phyloP scores from a whole-genome alignment of 2,888 invertebrate genomes.

The Drosophila kanekoi region DNA sequence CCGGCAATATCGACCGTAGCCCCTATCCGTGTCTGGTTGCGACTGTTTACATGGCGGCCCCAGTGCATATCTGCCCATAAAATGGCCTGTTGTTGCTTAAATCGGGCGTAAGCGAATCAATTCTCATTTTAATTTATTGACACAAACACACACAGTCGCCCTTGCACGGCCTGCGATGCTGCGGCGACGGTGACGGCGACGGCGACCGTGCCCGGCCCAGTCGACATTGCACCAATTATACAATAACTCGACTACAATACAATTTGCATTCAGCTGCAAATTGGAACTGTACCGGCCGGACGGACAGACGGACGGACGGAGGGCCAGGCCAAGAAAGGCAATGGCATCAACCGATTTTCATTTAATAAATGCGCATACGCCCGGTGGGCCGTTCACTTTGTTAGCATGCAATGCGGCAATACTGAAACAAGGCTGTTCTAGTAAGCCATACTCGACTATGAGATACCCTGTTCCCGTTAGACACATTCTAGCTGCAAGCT shows the following conservation, averaged over 20 bases:
- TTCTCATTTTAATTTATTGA: slow-evolving; percentile 80
- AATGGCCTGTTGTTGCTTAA: slow-evolving; percentile 77
- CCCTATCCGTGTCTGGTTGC: slow-evolving; percentile 43
- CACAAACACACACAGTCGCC: slow-evolving; percentile 61
- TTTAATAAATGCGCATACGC: slow-evolving; percentile 78
- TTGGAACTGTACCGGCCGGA: slow-evolving; percentile 61
- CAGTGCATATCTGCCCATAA: slow-evolving; percentile 64
- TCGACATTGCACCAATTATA: slow-evolving; percentile 76
- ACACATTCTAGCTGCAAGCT: no score
- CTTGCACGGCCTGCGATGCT: slow-evolving; percentile 26
- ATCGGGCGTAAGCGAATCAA: slow-evolving; percentile 80
- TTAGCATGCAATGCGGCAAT: slow-evolving; percentile 27
- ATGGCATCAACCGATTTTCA: slow-evolving; percentile 54
- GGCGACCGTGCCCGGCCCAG: slow-evolving; percentile 12
- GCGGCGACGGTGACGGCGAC: neutral
- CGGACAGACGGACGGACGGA: no score
- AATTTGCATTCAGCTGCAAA: slow-evolving; percentile 78
- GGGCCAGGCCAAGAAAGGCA: slow-evolving; percentile 46
- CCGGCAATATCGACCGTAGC: slow-evolving; percentile 29
- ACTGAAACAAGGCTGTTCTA: slow-evolving; percentile 20
- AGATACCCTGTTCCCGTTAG: no score
- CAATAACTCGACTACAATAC: slow-evolving; percentile 79
- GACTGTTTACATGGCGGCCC: slow-evolving; percentile 57
- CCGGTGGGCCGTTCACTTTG: slow-evolving; percentile 44
- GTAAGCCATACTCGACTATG: no score